Evolutionary conservation across 2,113 vertebrate species (phyloP).

Genomic region (Amia ocellicauda): DNA sequence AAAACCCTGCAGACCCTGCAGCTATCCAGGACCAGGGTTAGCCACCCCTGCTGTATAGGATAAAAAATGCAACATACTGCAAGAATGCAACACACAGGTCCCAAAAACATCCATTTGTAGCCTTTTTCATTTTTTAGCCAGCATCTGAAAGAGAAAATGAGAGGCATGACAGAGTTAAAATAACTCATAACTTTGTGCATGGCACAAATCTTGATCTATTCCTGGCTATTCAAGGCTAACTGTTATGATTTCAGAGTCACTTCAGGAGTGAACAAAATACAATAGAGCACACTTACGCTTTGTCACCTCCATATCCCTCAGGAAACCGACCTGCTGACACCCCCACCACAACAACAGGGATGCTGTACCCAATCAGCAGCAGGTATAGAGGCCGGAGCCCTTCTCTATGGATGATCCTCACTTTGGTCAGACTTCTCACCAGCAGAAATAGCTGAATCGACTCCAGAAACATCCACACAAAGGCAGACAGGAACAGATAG

Average conservation of each 20-base stretch:
- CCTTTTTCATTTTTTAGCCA: background rate
- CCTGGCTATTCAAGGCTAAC: too few species aligned
- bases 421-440: constrained; percentile 27
- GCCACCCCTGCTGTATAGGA: too few species aligned
- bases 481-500: constrained; percentile 49
- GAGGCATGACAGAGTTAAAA: too few species aligned
- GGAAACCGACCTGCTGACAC: constrained; percentile 34
- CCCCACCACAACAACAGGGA: constrained; percentile 45
- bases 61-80: background rate
- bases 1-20: too few species aligned
- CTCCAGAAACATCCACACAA: constrained; percentile 65
- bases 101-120: background rate
- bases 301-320: constrained; percentile 30
- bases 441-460: constrained; percentile 59
- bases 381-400: constrained; percentile 38
- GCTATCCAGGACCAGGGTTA: too few species aligned
- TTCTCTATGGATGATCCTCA: constrained; percentile 48
- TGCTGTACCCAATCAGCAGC: constrained; percentile 48
- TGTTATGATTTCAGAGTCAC: too few species aligned
- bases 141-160: background rate
- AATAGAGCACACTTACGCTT: constrained; percentile 34
- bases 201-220: too few species aligned
- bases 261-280: background rate
- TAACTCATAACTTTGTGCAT: too few species aligned
- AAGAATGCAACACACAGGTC: background rate